Percentiles rank a stretch among this genome's conserved stretches.
These are phyloP conservation scores for Sebastiscus albofasciatus DNA, from an alignment of 2,797 vertebrate genomes.

Conservation along the genomic window DNA sequence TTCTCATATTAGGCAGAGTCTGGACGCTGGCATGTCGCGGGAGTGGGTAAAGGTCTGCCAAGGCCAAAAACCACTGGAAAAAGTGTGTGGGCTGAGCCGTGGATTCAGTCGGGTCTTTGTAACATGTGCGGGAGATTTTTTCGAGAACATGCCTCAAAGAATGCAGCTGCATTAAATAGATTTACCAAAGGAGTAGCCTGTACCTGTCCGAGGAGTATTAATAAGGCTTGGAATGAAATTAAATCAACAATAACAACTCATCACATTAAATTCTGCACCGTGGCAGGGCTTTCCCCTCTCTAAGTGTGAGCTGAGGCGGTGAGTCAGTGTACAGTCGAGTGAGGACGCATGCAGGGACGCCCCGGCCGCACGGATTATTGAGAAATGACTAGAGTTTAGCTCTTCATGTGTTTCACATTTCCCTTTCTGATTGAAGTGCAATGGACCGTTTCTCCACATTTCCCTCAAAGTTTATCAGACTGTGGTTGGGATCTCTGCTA, in stretches of 20 bases:
- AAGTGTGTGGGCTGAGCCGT: conserved; percentile 76
- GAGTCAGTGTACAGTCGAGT: neutral
- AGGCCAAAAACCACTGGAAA: conserved; percentile 81
- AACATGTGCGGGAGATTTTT: conserved; percentile 68
- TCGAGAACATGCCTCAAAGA: conserved; percentile 71
- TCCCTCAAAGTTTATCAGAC: conserved; percentile 72
- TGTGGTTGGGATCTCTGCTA: conserved; percentile 63
- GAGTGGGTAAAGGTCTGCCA: conserved; percentile 72
- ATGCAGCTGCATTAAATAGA: conserved; percentile 66
- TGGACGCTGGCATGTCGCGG: conserved; percentile 70
- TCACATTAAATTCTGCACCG: conserved; percentile 27
- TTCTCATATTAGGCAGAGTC: conserved; percentile 78
- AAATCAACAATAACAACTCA: conserved; percentile 61
- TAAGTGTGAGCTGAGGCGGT: conserved; percentile 15
- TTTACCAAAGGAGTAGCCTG: conserved; percentile 58
- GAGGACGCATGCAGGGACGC: conserved; percentile 7
- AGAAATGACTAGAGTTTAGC: conserved; percentile 68
- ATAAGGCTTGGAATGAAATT: conserved; percentile 50
- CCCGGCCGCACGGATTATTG: conserved; percentile 52
- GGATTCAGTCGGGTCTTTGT: conserved; percentile 75
- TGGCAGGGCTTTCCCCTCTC: conserved; percentile 32
- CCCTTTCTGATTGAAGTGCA: conserved; percentile 75
- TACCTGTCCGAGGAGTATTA: conserved; percentile 53
- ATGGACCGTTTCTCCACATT: conserved; percentile 63
- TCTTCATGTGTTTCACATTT: conserved; percentile 79